Base-by-base conservation (phyloP, 2,888 invertebrate species). In the Cremastinae sp. region DNA sequence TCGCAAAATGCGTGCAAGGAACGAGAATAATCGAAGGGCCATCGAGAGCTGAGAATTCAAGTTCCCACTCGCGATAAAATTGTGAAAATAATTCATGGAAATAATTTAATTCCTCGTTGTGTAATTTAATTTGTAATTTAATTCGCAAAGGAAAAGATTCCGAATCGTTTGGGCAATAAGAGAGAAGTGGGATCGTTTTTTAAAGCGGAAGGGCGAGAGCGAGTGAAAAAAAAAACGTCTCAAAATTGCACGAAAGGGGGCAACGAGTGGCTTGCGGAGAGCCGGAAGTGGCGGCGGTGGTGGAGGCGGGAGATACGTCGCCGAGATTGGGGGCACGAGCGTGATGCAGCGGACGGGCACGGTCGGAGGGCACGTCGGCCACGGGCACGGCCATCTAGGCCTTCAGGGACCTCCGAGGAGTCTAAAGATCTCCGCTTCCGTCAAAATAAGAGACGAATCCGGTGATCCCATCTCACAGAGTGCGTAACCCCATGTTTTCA, bases 391-490 rank as follows among this genome's bases (percentile, higher is more conserved):
- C 81, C 88, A 87, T 70, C 82, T 88, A 73, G 86, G 86, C 59
- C 86, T 89, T 64, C 89, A 89, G 82, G 89, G 89, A 78, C 89
- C 89, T 78, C 89, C 89, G 75, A 85, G 89, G 78, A 87, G 89
- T 64, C 84, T 89, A 74, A 89, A 89, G 81, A 89, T 89, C 64
- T 89, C 89, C 56, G 88, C 89, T 5, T 74, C 77, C 66, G 86
- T 89, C 62, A 89, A 88, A 76, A 84, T 88, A 36, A 85, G 88
- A 70, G 88, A 89, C 79, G 89, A 89, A 47, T 80, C 87, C 22
- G 84, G 85, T 45, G 89, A 89, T 76, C 85, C 87, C 14, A 84
- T 88, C 75, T 85, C 88, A 5, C 88, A 88, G 74, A 89, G 89
- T 89, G 84, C 79, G 89, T 89, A 78, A 28, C 28, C 2, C 28